phyloP scores from a whole-genome alignment of 2,797 vertebrate species.

The Poeciliopsis gracilis region DNA sequence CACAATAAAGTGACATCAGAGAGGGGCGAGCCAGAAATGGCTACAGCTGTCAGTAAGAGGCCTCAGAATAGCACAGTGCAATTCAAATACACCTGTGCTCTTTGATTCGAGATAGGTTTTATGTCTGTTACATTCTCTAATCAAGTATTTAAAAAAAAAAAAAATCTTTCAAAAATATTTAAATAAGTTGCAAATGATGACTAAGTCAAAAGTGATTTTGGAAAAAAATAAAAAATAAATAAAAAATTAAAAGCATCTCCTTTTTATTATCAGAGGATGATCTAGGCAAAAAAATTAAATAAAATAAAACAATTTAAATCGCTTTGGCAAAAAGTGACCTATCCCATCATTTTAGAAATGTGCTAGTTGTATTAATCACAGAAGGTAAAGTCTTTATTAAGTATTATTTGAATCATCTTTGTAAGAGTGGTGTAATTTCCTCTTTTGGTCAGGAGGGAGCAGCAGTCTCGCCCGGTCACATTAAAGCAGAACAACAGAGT shows the following conservation, averaged over 20 bases:
- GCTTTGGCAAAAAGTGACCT: neutral
- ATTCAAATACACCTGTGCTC: constrained; percentile 24
- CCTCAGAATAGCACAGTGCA: constrained; percentile 64
- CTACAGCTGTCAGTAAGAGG: constrained; percentile 67
- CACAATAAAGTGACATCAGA: constrained; percentile 63
- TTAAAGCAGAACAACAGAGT: constrained; percentile 33
- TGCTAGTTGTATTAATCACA: neutral
- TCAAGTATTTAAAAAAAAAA: constrained; percentile 5
- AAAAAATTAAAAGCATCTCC: no score
- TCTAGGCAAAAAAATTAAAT: no score
- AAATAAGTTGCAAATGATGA: neutral
- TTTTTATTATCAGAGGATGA: no score
- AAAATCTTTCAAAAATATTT: neutral
- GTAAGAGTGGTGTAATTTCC: neutral
- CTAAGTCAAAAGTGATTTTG: no score
- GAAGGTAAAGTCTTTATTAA: neutral
- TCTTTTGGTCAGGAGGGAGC: constrained; percentile 46
- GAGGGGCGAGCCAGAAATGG: constrained; percentile 46
- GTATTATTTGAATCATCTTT: neutral
- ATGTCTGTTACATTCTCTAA: constrained; percentile 46
- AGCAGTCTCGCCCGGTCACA: constrained; percentile 21
- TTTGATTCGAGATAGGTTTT: constrained; percentile 31
- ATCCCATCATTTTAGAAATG: no score
- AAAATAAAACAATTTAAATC: no score
- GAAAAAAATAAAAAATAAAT: no score